Conservation (phyloP, 2,113 vertebrate genomes). For the Hyperopisus bebe region DNA sequence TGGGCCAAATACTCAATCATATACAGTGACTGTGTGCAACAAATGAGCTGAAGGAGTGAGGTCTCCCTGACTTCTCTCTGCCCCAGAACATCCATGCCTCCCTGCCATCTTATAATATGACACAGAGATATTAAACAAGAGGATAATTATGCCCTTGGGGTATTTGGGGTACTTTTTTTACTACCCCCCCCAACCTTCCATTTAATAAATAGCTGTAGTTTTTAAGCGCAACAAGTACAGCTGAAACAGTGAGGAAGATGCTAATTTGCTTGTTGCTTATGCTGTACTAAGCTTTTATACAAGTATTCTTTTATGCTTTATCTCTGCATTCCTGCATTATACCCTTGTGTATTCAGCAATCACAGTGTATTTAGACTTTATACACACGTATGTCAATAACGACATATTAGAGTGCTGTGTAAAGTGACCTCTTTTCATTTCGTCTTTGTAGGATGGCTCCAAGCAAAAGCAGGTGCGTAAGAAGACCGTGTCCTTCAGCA, state of each 20-base stretch:
- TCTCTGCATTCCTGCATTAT: not conserved
- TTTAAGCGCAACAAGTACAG: not conserved
- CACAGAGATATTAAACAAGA: not conserved
- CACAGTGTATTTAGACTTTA: not conserved
- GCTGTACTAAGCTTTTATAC: not conserved
- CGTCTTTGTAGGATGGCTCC: conserved; percentile 69
- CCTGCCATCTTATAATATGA: not conserved
- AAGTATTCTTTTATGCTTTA: not conserved
- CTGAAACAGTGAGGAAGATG: not conserved
- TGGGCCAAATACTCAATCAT: not conserved
- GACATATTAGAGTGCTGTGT: not conserved
- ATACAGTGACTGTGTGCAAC: not conserved
- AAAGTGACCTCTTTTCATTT: not conserved
- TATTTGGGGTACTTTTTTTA: not conserved
- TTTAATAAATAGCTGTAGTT: not conserved
- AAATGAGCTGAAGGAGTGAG: not conserved
- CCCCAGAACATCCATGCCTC: not conserved
- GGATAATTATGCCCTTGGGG: not conserved
- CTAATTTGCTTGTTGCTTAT: not conserved
- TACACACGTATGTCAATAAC: not conserved
- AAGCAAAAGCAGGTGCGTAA: conserved; percentile 76
- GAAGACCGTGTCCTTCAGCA: conserved; percentile 89
- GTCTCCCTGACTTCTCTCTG: not conserved
- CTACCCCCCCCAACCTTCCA: not conserved
- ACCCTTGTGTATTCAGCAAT: not conserved